Percentiles rank a stretch among this genome's conserved stretches.
phyloP scores from a whole-genome alignment of 2,888 invertebrate genomes.

The Troglohyphantes excavatus region DNA sequence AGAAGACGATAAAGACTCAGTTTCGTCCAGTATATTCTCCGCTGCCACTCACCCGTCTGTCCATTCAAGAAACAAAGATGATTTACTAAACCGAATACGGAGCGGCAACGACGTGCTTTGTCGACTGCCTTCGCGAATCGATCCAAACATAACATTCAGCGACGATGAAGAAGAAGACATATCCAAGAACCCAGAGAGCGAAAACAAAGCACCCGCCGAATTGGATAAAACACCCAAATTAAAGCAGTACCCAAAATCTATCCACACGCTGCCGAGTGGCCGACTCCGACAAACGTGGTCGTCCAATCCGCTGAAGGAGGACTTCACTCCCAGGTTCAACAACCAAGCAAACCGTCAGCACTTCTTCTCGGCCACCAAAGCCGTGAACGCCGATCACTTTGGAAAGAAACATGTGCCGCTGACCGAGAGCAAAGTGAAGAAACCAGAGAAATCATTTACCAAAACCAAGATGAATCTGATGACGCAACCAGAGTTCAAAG shows the following conservation, averaged over 20 bases:
- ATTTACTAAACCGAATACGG: conserved; percentile 47
- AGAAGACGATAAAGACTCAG: background rate
- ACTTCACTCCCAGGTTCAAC: too few species aligned
- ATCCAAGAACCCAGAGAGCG: background rate
- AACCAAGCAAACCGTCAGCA: background rate
- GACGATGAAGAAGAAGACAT: conserved; percentile 71
- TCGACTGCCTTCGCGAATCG: conserved; percentile 57
- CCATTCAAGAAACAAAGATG: conserved; percentile 12
- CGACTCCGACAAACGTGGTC: background rate
- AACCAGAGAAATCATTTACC: background rate
- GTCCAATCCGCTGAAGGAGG: background rate
- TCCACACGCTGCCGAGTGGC: background rate
- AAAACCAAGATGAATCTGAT: background rate
- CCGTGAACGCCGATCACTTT: background rate
- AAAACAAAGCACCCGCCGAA: conserved; percentile 26
- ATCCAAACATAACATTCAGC: conserved; percentile 69
- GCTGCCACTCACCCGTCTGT: conserved; percentile 58
- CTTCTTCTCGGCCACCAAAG: background rate
- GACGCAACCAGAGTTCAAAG: conserved; percentile 4
- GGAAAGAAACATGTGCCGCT: background rate
- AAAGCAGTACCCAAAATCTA: background rate
- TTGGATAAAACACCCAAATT: conserved; percentile 28
- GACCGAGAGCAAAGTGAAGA: background rate
- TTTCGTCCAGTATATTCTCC: conserved; percentile 1
- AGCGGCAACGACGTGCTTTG: conserved; percentile 57